A percentile compares a stretch with the other conserved stretches of the same genome.
Conservation (phyloP, 2,888 invertebrate species). For the Pseudoips prasinana region DNA sequence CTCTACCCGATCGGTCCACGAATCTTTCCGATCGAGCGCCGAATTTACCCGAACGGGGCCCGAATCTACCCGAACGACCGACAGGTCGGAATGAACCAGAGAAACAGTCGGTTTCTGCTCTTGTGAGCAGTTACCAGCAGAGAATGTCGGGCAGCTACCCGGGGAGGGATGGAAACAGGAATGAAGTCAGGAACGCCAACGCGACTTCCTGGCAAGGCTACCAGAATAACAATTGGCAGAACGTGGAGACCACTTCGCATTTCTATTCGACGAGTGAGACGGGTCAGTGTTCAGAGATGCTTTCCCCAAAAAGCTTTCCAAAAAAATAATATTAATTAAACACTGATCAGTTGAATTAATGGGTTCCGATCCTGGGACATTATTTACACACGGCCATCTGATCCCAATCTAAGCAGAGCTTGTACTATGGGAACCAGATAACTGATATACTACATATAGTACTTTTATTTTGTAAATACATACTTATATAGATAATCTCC, state of each 20-base stretch:
- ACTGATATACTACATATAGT: too few relatives aligned
- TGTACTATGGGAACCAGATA: too few relatives aligned
- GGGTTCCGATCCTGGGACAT: too few relatives aligned
- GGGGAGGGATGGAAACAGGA: slow-evolving; percentile 39
- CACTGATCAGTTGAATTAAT: too few relatives aligned
- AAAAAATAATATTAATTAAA: too few relatives aligned
- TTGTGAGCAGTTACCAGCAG: slow-evolving; percentile 73
- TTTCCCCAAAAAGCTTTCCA: too few relatives aligned
- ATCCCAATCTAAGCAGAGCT: too few relatives aligned
- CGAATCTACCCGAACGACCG: slow-evolving; percentile 20
- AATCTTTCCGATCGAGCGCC: slow-evolving; percentile 30
- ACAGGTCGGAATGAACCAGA: slow-evolving; percentile 32
- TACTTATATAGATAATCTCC: too few relatives aligned
- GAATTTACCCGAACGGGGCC: slow-evolving; percentile 33
- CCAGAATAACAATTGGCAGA: slow-evolving; percentile 60
- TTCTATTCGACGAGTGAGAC: slow-evolving; percentile 70
- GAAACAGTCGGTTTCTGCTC: slow-evolving; percentile 59
- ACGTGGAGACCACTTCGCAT: slow-evolving; percentile 58
- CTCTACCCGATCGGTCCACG: slow-evolving; percentile 48
- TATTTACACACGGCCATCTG: too few relatives aligned
- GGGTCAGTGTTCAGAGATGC: slow-evolving; percentile 59
- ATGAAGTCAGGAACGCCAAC: slow-evolving; percentile 30
- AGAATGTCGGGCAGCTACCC: slow-evolving; percentile 51
- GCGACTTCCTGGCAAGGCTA: slow-evolving; percentile 27
- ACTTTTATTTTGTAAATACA: too few relatives aligned